phyloP scores from a whole-genome alignment of 2,888 invertebrate genomes.

The Apoderus coryli region DNA sequence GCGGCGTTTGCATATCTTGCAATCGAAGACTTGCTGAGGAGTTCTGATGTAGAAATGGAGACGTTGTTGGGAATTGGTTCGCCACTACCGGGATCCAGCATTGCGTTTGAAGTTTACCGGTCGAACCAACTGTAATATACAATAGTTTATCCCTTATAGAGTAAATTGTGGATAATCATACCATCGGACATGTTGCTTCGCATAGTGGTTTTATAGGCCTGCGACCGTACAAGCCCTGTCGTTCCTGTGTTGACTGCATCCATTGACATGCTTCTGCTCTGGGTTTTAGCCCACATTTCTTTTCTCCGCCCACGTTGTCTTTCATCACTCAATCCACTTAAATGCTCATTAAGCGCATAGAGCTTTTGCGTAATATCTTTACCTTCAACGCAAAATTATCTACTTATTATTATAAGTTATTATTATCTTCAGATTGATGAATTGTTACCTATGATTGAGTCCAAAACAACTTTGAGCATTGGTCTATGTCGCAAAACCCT shows the following conservation, averaged over 20 bases:
- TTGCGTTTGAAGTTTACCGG: conserved; percentile 28
- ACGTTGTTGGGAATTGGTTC: conserved; percentile 54
- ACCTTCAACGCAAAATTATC: conserved; percentile 34
- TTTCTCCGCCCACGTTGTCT: conserved; percentile 27
- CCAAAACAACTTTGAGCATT: conserved; percentile 57
- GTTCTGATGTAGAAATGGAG: conserved; percentile 42
- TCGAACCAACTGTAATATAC: background rate
- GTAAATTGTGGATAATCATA: too few species aligned
- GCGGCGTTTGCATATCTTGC: background rate
- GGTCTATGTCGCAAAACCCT: conserved; percentile 60
- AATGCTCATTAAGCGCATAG: conserved; percentile 65
- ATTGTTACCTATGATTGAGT: conserved; percentile 56
- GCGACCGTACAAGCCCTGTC: conserved; percentile 57
- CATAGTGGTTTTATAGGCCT: too few species aligned
- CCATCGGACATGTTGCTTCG: too few species aligned
- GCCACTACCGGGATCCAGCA: conserved; percentile 57
- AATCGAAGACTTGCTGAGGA: conserved; percentile 8
- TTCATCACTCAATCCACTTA: conserved; percentile 38
- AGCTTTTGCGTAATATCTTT: conserved; percentile 76
- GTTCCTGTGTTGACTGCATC: conserved; percentile 67
- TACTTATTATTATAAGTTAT: background rate
- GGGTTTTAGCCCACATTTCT: conserved; percentile 33
- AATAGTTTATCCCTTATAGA: too few species aligned
- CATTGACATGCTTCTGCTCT: conserved; percentile 57
- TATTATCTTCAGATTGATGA: background rate